Evolutionary conservation across 2,888 invertebrate species (phyloP).

Genomic region (Pycnomerus fuliginosus): DNA sequence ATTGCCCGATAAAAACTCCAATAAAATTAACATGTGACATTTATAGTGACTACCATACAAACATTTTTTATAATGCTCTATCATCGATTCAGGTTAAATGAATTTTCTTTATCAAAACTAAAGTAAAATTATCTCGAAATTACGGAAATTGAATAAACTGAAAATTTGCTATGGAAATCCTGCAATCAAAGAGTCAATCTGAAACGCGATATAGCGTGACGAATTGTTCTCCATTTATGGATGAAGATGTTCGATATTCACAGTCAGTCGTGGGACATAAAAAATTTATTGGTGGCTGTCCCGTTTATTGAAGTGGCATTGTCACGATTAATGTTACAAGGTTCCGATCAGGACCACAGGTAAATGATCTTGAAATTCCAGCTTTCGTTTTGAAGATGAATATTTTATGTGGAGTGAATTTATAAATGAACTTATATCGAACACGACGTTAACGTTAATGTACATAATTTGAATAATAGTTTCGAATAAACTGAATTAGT

Average conservation of each 20-base stretch:
- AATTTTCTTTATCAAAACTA: too few relatives aligned
- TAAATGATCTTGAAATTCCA: conserved; percentile 1
- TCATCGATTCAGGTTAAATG: too few relatives aligned
- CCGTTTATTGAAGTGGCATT: too few relatives aligned
- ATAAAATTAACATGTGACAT: background rate
- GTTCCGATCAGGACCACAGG: conserved; percentile 1
- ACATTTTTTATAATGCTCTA: too few relatives aligned
- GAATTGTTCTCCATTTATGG: conserved; percentile 3
- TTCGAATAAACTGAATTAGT: too few relatives aligned
- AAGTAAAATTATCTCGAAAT: too few relatives aligned
- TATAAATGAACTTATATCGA: conserved; percentile 1
- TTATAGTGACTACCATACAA: too few relatives aligned
- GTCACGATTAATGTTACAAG: conserved; percentile 8
- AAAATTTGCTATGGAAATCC: conserved; percentile 17
- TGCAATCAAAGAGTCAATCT: conserved; percentile 9
- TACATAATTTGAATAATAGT: too few relatives aligned
- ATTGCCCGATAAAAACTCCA: background rate
- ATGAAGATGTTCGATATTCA: conserved; percentile 12
- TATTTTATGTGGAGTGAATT: conserved; percentile 4
- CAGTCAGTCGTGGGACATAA: conserved; percentile 11
- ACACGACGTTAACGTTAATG: background rate
- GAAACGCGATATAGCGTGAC: conserved; percentile 20
- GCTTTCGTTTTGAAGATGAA: too few relatives aligned
- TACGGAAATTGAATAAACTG: conserved; percentile 16
- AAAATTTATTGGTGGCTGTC: too few relatives aligned